Percentiles rank a stretch among this genome's conserved stretches.
These are phyloP conservation scores for Villa cingulata DNA, from an alignment of 2,888 invertebrate genomes.

Conservation along the genomic window DNA sequence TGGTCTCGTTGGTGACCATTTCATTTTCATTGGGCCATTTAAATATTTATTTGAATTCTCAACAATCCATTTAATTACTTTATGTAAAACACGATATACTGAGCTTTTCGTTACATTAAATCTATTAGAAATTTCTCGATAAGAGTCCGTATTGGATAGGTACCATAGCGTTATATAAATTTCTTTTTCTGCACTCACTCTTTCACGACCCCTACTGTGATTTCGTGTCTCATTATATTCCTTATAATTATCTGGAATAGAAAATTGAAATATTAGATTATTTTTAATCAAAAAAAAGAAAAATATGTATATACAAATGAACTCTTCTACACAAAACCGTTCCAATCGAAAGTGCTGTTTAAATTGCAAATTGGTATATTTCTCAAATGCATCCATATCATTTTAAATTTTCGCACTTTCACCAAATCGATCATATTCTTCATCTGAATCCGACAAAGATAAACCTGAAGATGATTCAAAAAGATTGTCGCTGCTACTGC, in stretches of 20 bases:
- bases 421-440: too few relatives aligned
- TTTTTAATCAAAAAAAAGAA: neutral
- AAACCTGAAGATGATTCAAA: too few relatives aligned
- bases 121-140: too few relatives aligned
- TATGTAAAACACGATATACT: neutral
- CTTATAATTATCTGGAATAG: too few relatives aligned
- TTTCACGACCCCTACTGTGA: too few relatives aligned
- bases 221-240: too few relatives aligned
- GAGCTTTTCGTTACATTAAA: neutral
- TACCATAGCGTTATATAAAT: too few relatives aligned
- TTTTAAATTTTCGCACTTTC: neutral
- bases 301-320: neutral
- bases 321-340: neutral
- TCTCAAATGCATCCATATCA: neutral
- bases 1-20: neutral
- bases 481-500: too few relatives aligned
- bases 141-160: too few relatives aligned
- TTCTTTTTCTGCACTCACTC: too few relatives aligned
- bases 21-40: neutral
- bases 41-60: neutral
- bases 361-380: neutral
- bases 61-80: neutral
- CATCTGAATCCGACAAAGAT: too few relatives aligned
- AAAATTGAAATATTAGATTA: neutral
- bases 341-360: neutral